These are phyloP conservation scores for Tringa solitaria DNA, from an alignment of 2,113 vertebrate genomes.

Conservation along the genomic window DNA sequence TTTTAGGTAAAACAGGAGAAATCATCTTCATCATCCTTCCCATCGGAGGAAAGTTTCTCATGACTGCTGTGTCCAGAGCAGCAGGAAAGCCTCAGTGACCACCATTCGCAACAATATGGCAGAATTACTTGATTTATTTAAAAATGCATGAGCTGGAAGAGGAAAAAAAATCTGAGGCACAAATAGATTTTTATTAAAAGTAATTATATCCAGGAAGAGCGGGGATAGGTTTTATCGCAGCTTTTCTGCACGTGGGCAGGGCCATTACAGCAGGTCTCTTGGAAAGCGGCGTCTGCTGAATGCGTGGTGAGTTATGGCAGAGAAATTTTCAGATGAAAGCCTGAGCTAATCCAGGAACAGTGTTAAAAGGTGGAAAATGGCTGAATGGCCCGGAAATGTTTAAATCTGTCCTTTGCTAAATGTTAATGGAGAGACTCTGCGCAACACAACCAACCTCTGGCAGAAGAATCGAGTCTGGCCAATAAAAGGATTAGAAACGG, in stretches of 20 bases:
- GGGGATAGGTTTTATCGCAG: not conserved
- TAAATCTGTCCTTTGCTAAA: constrained; percentile 3
- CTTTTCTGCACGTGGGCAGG: not conserved
- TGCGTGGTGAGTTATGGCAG: not conserved
- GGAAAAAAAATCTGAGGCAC: constrained; percentile 4
- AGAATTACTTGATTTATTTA: constrained; percentile 8
- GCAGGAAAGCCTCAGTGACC: not conserved
- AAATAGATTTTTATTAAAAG: constrained; percentile 20
- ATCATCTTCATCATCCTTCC: not conserved
- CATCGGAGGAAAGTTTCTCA: not conserved
- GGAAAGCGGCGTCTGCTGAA: not conserved
- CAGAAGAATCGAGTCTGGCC: not conserved
- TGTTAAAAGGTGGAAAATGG: constrained; percentile 4
- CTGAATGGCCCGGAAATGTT: not conserved
- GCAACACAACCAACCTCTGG: not conserved
- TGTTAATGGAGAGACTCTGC: not conserved
- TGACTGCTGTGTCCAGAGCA: not conserved
- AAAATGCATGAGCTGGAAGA: not conserved
- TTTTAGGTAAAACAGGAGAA: not conserved
- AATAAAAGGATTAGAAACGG: not conserved
- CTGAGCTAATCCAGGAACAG: not conserved
- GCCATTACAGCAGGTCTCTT: not conserved
- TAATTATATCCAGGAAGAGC: constrained; percentile 23
- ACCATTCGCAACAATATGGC: not conserved
- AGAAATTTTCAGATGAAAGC: not conserved